Evolutionary conservation across 2,888 invertebrate species (phyloP).

Genomic region (Rhamnusium bicolor): DNA sequence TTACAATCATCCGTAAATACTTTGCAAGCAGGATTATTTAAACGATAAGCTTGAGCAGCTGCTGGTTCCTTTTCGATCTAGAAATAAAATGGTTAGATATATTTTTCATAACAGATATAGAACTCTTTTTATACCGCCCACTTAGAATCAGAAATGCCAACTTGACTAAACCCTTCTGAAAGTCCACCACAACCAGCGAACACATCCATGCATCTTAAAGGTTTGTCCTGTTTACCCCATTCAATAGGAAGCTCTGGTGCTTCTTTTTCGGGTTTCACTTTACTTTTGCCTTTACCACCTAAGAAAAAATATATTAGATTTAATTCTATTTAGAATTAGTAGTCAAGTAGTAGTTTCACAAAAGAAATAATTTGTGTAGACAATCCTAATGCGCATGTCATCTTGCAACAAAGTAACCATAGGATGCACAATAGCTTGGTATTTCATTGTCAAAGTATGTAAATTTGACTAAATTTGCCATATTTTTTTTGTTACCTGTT

Average conservation of each 20-base stretch:
- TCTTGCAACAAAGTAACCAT: no score
- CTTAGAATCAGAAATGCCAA: slow-evolving; percentile 79
- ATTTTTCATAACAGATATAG: neutral
- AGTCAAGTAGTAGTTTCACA: no score
- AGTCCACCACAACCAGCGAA: slow-evolving; percentile 92
- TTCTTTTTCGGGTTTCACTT: slow-evolving; percentile 73
- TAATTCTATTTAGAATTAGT: neutral
- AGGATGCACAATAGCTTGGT: no score
- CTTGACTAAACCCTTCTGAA: slow-evolving; percentile 81
- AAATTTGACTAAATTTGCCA: no score
- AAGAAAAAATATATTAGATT: neutral
- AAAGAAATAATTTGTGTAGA: no score
- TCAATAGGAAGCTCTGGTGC: slow-evolving; percentile 60
- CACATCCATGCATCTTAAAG: slow-evolving; percentile 82
- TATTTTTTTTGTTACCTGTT: no score
- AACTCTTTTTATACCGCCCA: slow-evolving; percentile 77
- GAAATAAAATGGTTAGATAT: slow-evolving; percentile 34
- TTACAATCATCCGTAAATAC: slow-evolving; percentile 92
- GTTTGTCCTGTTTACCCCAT: slow-evolving; percentile 69
- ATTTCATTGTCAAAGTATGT: no score
- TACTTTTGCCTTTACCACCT: slow-evolving; percentile 70
- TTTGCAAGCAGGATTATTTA: slow-evolving; percentile 82
- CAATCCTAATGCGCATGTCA: no score
- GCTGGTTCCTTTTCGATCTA: slow-evolving; percentile 82
- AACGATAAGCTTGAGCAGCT: slow-evolving; percentile 85